Conservation (phyloP, 2,888 invertebrate species). For the Pammene fasciana region DNA sequence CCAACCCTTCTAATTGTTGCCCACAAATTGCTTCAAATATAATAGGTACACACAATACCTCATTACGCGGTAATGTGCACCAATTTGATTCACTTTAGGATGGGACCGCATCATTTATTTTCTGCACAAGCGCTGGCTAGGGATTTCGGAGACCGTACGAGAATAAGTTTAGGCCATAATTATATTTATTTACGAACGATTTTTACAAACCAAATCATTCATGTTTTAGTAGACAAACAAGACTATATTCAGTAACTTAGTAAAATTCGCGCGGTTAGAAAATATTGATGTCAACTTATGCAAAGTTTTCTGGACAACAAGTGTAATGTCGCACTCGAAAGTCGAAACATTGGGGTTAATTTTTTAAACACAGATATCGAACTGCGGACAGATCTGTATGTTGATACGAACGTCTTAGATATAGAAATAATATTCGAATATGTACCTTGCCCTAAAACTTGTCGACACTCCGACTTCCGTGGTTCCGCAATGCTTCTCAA, state of each 20-base stretch:
- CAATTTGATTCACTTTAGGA: conserved; percentile 39
- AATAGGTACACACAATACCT: conserved; percentile 33
- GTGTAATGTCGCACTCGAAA: too few species aligned
- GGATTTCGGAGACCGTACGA: conserved; percentile 7
- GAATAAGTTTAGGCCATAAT: neutral
- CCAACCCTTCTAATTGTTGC: conserved; percentile 32
- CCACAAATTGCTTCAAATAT: conserved; percentile 30
- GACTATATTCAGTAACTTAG: neutral
- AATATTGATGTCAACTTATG: too few species aligned
- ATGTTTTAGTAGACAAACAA: neutral
- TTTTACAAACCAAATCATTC: neutral
- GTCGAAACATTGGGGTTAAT: too few species aligned
- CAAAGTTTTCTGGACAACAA: too few species aligned
- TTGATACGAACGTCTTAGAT: too few species aligned
- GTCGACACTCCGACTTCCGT: neutral
- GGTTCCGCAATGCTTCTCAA: neutral
- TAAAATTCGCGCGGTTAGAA: too few species aligned
- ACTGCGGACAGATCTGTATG: too few species aligned
- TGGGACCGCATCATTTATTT: conserved; percentile 23
- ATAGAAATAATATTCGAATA: neutral
- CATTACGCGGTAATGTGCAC: conserved; percentile 32
- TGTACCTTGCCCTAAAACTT: neutral
- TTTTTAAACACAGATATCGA: too few species aligned
- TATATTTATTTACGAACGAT: too few species aligned
- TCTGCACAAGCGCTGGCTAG: conserved; percentile 12